Evolutionary conservation across 2,797 vertebrate genomes (phyloP).

Genomic region (Hyperoplus lanceolatus): DNA sequence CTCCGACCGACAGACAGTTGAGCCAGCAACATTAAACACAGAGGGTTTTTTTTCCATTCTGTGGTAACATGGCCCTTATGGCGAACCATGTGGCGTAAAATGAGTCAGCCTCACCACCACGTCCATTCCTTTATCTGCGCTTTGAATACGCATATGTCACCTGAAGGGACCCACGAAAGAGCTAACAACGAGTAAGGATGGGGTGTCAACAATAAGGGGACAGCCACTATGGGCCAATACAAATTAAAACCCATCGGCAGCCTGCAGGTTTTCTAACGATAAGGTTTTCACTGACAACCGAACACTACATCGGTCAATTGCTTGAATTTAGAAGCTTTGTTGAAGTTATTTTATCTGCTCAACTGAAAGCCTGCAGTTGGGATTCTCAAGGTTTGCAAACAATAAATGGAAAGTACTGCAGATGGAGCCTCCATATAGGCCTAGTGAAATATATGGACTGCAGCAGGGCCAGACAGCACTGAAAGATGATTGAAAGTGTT

Average conservation of each 20-base stretch:
- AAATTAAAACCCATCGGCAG: not conserved
- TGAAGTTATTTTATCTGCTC: not conserved
- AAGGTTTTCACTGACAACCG: not conserved
- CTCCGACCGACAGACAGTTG: not conserved
- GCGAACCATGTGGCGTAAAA: conserved; percentile 43
- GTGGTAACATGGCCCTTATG: conserved; percentile 51
- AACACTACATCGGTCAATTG: not conserved
- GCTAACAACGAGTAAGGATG: conserved; percentile 5
- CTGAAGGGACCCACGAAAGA: not conserved
- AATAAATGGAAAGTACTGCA: not conserved
- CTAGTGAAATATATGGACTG: not conserved
- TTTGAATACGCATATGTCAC: not conserved
- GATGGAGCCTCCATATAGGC: not conserved
- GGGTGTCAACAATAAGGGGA: not conserved
- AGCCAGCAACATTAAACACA: not conserved
- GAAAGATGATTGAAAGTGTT: not conserved
- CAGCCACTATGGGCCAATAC: not conserved
- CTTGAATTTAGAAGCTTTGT: not conserved
- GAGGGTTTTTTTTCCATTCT: conserved; percentile 46
- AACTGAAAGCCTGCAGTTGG: not conserved
- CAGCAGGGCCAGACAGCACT: not conserved
- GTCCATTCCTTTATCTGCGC: conserved; percentile 24
- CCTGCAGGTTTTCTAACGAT: not conserved
- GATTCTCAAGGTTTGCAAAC: too few species aligned
- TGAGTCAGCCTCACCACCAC: conserved; percentile 31